A percentile compares a stretch with the other conserved stretches of the same genome.
Conservation (phyloP, 2,113 vertebrate species). For the Chascanopsetta lugubris region DNA sequence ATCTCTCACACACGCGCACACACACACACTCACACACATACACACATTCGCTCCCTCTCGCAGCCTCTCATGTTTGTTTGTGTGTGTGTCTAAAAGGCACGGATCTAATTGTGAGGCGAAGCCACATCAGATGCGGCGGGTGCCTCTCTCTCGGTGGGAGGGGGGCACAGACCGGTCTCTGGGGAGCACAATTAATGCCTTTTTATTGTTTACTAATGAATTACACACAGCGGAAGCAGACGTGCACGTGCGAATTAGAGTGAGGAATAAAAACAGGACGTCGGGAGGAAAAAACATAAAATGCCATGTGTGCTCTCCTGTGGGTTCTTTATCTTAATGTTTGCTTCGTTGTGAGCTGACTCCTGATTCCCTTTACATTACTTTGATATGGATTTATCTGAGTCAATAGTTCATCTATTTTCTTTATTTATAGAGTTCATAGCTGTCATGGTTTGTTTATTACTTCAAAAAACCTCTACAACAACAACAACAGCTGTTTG, state of each 20-base stretch:
- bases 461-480: too few relatives aligned
- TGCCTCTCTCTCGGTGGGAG: slow-evolving; percentile 55
- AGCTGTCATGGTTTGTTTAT: not conserved
- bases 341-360: slow-evolving; percentile 33
- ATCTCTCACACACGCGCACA: not conserved
- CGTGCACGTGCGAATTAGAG: slow-evolving; percentile 36
- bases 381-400: too few relatives aligned
- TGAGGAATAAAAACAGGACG: slow-evolving; percentile 36
- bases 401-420: too few relatives aligned
- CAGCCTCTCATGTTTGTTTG: slow-evolving; percentile 61
- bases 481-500: too few relatives aligned
- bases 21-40: slow-evolving; percentile 9
- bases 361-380: slow-evolving; percentile 33
- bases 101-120: slow-evolving; percentile 60
- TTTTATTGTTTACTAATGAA: slow-evolving; percentile 78
- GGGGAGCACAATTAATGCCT: slow-evolving; percentile 71
- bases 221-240: slow-evolving; percentile 57
- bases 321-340: not conserved
- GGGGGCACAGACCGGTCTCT: slow-evolving; percentile 63
- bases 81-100: slow-evolving; percentile 40
- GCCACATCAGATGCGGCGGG: slow-evolving; percentile 63
- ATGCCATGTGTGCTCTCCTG: not conserved
- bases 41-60: slow-evolving; percentile 17
- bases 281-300: slow-evolving; percentile 21
- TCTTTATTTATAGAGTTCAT: not conserved